A percentile compares a stretch with the other conserved stretches of the same genome.
These are phyloP conservation scores for Chaetodon auriga DNA, from an alignment of 2,113 vertebrate genomes.

Conservation along the genomic window DNA sequence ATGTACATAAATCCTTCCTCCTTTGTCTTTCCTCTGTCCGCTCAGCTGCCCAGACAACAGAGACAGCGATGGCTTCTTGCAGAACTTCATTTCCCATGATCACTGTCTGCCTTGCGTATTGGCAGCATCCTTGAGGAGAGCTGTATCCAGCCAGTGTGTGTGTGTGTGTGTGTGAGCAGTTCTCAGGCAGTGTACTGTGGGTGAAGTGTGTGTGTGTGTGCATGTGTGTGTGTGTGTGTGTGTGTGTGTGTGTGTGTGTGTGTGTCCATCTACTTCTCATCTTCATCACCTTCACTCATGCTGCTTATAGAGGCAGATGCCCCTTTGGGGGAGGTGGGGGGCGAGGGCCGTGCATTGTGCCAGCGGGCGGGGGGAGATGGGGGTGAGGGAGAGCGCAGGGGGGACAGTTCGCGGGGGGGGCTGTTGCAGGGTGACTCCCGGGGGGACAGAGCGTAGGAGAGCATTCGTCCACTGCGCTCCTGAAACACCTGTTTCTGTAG, in stretches of 20 bases:
- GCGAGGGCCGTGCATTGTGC: slow-evolving; percentile 87
- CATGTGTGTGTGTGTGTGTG: slow-evolving; percentile 34
- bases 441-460: slow-evolving; percentile 94
- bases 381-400: slow-evolving; percentile 91
- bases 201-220: slow-evolving; percentile 27
- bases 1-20: slow-evolving; percentile 21
- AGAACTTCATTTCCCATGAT: slow-evolving; percentile 60
- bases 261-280: slow-evolving; percentile 88
- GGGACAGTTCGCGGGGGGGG: slow-evolving; percentile 92
- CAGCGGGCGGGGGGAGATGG: slow-evolving; percentile 87
- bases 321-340: slow-evolving; percentile 90
- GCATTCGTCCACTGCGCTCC: slow-evolving; percentile 93
- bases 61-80: slow-evolving; percentile 61
- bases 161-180: slow-evolving; percentile 40
- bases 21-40: slow-evolving; percentile 9
- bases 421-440: slow-evolving; percentile 92
- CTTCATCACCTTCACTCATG: slow-evolving; percentile 96
- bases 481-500: slow-evolving; percentile 97
- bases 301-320: slow-evolving; percentile 94
- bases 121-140: slow-evolving; percentile 54
- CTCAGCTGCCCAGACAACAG: slow-evolving; percentile 51
- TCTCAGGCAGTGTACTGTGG: slow-evolving; percentile 51
- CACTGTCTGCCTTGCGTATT: slow-evolving; percentile 46
- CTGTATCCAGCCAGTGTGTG: slow-evolving; percentile 49
- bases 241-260: slow-evolving; percentile 18